Base-by-base conservation (phyloP, 2,113 vertebrate species). In the Danio rerio region DNA sequence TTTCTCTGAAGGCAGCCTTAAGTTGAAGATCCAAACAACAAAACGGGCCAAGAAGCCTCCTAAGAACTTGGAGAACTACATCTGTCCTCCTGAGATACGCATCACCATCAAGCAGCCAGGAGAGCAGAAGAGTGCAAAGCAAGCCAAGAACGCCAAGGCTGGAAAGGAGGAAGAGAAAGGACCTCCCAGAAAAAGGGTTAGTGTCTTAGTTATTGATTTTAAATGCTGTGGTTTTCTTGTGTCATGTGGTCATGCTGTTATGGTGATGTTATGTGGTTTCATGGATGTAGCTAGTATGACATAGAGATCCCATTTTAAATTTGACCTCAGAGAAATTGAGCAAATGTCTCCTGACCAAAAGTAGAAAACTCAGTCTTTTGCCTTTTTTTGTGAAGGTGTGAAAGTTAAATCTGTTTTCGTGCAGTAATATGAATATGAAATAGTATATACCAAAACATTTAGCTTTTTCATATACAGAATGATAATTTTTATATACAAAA, bases 11-110 rank as follows among this genome's bases (percentile, higher is more conserved):
- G 98, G 98, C 86, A 99, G 98, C 89, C 94, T 99, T 87, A 99
- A 99, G 88, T 88, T 99, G 85, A 99, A 99, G 93, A 99, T 99
- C 87, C 98, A 99, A 93, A 99, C 97, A 61, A 99, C 97, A 68
- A 99, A 99, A 90, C 93, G 98, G 89, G 96, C 97, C 0, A 99
- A 99, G 93, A 99, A 99, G 91, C 98, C 97, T 88, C 97, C 97
- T 65, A 99, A 98, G 92, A 98, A 94, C 89, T 93, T 99, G 92
- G 98, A 99, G 95, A 99, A 99, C 95, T 99, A 99, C 88, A 99
- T 99, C 89, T 99, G 98, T 85, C 98, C 97, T 56, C 98, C 97
- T 0, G 97, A 98, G 94, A 98, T 99, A 91, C 97, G 97, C 91
- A 98, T 99, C 92, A 99, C 97, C 89, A 98, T 98, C 91, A 96